phyloP scores from a whole-genome alignment of 2,888 invertebrate genomes.

The Hartigia nigra region DNA sequence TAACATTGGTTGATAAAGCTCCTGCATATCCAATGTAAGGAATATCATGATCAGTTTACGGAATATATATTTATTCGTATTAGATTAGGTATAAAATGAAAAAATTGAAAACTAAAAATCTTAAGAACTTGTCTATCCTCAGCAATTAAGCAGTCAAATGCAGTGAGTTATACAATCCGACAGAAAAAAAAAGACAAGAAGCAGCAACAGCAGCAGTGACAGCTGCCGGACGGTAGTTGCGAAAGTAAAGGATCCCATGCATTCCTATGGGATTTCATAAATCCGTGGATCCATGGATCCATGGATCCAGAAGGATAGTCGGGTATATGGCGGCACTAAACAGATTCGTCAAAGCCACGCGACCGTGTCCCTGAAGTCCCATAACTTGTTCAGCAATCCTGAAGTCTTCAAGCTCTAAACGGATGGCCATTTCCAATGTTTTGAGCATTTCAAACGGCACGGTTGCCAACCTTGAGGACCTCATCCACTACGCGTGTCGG shows the following conservation, averaged over 20 bases:
- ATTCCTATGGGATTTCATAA: background rate
- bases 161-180: background rate
- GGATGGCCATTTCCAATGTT: background rate
- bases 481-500: constrained; percentile 8
- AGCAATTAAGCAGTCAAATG: background rate
- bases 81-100: background rate
- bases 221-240: background rate
- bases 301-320: constrained; percentile 6
- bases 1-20: background rate
- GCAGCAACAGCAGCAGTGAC: background rate
- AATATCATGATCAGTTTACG: background rate
- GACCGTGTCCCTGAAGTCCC: constrained; percentile 41
- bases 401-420: background rate
- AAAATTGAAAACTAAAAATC: background rate
- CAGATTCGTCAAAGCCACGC: constrained; percentile 59
- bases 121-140: background rate
- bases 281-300: constrained; percentile 7
- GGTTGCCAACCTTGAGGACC: constrained; percentile 22
- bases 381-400: background rate
- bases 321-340: constrained; percentile 32
- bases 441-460: background rate
- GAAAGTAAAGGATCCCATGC: background rate
- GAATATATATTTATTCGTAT: background rate
- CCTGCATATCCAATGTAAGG: background rate
- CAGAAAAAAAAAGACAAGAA: background rate